A percentile compares a stretch with the other conserved stretches of the same genome.
phyloP scores from a whole-genome alignment of 2,113 vertebrate species.

The Aspidoscelis tigris region DNA sequence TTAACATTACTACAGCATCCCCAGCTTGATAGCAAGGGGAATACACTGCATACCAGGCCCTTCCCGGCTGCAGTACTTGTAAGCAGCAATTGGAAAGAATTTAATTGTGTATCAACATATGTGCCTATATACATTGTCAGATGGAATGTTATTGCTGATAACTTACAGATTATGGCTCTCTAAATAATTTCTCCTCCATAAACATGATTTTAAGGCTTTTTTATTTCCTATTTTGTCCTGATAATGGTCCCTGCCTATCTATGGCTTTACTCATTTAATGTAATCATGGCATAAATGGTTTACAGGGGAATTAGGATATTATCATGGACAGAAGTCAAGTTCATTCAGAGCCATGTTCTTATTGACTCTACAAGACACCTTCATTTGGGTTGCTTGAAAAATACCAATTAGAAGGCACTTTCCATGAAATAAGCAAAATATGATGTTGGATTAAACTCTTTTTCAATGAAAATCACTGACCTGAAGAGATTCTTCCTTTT shows the following conservation, averaged over 20 bases:
- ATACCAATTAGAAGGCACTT: neutral
- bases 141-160: conserved; percentile 50
- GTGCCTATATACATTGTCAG: conserved; percentile 50
- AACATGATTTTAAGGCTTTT: conserved; percentile 54
- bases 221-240: conserved; percentile 62
- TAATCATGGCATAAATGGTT: conserved; percentile 15
- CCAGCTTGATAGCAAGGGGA: conserved; percentile 16
- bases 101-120: conserved; percentile 38
- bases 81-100: conserved; percentile 46
- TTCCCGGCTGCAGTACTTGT: conserved; percentile 45
- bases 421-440: neutral
- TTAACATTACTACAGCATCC: conserved; percentile 36
- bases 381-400: neutral
- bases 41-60: conserved; percentile 35
- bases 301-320: conserved; percentile 9
- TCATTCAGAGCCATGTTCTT: neutral
- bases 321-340: conserved; percentile 14
- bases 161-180: conserved; percentile 49
- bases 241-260: conserved; percentile 41
- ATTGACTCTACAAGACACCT: neutral
- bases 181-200: conserved; percentile 52
- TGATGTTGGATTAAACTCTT: neutral
- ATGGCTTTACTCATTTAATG: conserved; percentile 29
- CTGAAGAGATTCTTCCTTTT: neutral
- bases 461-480: neutral